These are phyloP conservation scores for Triplophysa yarkandensis DNA, from an alignment of 2,797 vertebrate species.

Conservation along the genomic window DNA sequence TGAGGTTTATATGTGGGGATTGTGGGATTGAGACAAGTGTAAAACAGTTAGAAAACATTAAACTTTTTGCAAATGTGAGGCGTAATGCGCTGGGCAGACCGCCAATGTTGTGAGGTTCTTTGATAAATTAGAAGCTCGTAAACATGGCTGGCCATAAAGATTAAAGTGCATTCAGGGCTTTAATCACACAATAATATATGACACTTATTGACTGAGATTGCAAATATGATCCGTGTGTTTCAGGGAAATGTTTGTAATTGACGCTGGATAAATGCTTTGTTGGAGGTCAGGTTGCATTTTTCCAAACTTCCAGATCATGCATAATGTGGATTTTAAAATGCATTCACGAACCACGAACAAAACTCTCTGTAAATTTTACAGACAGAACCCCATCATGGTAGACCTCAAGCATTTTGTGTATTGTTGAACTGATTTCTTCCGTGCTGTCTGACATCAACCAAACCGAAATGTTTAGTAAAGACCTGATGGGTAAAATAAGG, in stretches of 20 bases:
- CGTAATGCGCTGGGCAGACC: neutral
- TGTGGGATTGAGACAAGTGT: neutral
- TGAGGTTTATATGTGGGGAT: neutral
- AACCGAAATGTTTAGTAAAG: neutral
- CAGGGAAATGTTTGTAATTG: neutral
- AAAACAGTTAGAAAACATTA: neutral
- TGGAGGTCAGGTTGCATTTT: neutral
- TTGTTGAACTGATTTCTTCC: conserved; percentile 13
- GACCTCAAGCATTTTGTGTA: neutral
- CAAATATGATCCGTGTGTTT: neutral
- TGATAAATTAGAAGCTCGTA: neutral
- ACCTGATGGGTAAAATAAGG: conserved; percentile 1
- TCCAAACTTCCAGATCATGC: neutral
- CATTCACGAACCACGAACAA: neutral
- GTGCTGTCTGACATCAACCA: neutral
- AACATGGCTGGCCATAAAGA: conserved; percentile 1
- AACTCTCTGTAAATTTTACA: conserved; percentile 1
- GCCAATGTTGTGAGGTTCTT: neutral
- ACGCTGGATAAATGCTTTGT: neutral
- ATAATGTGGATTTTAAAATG: neutral
- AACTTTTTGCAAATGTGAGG: neutral
- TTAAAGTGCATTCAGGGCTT: neutral
- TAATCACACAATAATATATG: neutral
- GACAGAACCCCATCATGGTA: neutral
- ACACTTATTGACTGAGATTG: neutral